Evolutionary conservation across 1,140 invertebrate genomes (phyloP).

Genomic region (Asobara japonica): DNA sequence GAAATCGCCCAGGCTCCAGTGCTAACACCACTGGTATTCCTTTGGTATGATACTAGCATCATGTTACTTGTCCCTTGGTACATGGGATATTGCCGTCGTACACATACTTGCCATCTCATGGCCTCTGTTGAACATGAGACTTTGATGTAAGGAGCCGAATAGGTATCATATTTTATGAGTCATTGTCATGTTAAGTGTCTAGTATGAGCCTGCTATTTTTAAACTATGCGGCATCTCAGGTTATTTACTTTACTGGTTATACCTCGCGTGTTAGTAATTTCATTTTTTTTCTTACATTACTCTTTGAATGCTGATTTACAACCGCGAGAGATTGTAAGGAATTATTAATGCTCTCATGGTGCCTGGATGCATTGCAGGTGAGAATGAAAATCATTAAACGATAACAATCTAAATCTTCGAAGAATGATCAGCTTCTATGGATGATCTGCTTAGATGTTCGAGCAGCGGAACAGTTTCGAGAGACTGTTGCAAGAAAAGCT

Average conservation of each 20-base stretch:
- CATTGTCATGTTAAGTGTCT: conserved; percentile 37
- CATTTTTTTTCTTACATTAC: background rate
- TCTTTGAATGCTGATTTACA: background rate
- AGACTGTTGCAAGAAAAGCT: too few species aligned
- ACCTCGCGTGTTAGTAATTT: background rate
- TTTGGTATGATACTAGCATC: background rate
- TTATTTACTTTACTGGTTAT: background rate
- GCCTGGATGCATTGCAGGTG: too few species aligned
- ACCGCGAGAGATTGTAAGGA: background rate
- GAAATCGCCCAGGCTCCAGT: background rate
- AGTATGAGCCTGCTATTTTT: conserved; percentile 5
- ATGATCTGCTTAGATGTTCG: too few species aligned
- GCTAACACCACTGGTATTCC: background rate
- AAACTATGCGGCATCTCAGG: background rate
- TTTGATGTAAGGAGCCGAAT: conserved; percentile 12
- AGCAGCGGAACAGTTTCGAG: too few species aligned
- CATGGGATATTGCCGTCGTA: background rate
- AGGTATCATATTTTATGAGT: conserved; percentile 38
- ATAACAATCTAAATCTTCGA: background rate
- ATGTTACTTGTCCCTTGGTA: conserved; percentile 11
- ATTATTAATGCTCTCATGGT: background rate
- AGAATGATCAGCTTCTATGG: too few species aligned
- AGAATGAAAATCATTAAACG: background rate
- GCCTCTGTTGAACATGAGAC: background rate
- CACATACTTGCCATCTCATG: conserved; percentile 5